phyloP scores from a whole-genome alignment of 2,888 invertebrate genomes.

The Aleiodes testaceus region DNA sequence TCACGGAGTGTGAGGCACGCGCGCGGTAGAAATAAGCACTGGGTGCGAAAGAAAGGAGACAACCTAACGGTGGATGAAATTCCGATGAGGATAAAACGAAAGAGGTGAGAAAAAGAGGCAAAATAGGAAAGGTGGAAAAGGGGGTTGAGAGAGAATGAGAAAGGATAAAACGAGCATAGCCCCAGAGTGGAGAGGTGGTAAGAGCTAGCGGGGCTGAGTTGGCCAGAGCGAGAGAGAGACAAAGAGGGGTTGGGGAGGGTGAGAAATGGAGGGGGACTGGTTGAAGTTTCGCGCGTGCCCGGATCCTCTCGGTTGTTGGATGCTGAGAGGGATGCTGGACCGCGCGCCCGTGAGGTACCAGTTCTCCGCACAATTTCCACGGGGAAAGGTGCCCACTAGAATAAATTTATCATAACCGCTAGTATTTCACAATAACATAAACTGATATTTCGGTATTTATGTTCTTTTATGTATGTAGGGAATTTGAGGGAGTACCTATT shows the following conservation, averaged over 20 bases:
- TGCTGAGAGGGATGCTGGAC: slow-evolving; percentile 69
- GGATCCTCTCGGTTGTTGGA: slow-evolving; percentile 64
- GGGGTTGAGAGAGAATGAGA: background rate
- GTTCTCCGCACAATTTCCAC: slow-evolving; percentile 71
- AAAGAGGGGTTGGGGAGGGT: slow-evolving; percentile 4
- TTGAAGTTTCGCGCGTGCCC: slow-evolving; percentile 69
- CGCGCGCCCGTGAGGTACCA: slow-evolving; percentile 67
- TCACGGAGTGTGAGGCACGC: slow-evolving; percentile 34
- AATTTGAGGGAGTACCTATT: too few species aligned
- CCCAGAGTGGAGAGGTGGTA: slow-evolving; percentile 24
- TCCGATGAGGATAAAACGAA: slow-evolving; percentile 32
- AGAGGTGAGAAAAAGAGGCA: slow-evolving; percentile 26
- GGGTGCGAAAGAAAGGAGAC: slow-evolving; percentile 37
- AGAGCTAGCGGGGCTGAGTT: slow-evolving; percentile 26
- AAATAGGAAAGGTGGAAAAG: slow-evolving; percentile 32
- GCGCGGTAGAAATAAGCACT: slow-evolving; percentile 36
- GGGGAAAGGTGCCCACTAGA: slow-evolving; percentile 62
- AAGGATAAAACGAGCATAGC: slow-evolving; percentile 24
- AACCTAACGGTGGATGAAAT: slow-evolving; percentile 28
- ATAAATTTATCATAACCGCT: background rate
- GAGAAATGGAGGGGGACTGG: slow-evolving; percentile 53
- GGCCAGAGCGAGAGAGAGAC: background rate
- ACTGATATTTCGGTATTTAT: background rate
- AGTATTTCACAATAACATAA: too few species aligned
- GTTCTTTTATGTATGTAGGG: background rate